Base-by-base conservation (phyloP, 2,888 invertebrate species). In the Tenthredo livida region DNA sequence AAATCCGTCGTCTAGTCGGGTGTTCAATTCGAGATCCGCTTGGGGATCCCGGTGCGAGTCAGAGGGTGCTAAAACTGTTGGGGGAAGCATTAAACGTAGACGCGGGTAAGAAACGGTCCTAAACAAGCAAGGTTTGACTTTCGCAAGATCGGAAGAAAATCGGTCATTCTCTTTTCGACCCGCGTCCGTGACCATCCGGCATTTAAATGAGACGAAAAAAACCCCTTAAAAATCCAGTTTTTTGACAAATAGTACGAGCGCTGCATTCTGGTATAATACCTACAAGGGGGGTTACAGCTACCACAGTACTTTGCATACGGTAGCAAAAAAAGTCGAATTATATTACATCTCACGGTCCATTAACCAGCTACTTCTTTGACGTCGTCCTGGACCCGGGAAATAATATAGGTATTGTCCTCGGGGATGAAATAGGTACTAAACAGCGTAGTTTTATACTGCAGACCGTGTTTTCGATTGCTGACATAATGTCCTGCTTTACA, bases 1-100 rank as follows among this genome's bases (percentile, higher is more conserved):
- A 43, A 73, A 73, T n/a, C 73, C 43, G 73, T 73, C 73, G 67
- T 33, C 67, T 29, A 33, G 33, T 72, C 72, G 7, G 73, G 29
- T 47, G 73, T 73, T 73, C 73, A 43, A 73, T 73, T 73, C 43
- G 12, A 73, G 43, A 73, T 73, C 73, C 73, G 73, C 73, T 73
- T 12, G 73, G 73, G 43, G 43, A 40, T 73, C 73, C 73, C 73
- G 12, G 10, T 25, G 25, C 43, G 72, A 40, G 6, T 12, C 54
- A 7, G 67, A 67, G 67, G 67, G 67, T 29, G 67, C 15, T 40
- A 21, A 73, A 73, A 73, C 43, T 73, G 43, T 47, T 73, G 7
- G 10, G 40, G 10, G 25, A 21, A 73, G 73, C 73, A 73, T 73
- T 40, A 73, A 73, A 73, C 21, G 73, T 50, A 29, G 77, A 77